Base-by-base conservation (phyloP, 92 coral and sea anemone species). In the Porites rus region DNA sequence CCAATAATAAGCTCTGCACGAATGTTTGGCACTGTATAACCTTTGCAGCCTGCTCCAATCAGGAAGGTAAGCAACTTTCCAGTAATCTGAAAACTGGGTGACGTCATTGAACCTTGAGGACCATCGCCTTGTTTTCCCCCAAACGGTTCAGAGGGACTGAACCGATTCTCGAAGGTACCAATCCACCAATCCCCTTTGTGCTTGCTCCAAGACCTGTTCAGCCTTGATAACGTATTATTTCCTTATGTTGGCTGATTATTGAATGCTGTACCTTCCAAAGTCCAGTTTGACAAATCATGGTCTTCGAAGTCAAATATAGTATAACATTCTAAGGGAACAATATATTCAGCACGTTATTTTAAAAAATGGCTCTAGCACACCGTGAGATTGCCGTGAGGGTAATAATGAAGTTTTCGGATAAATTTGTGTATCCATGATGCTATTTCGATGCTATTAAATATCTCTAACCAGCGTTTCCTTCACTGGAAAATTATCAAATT, bases 1-100 rank as follows among this genome's bases (percentile, higher is more conserved):
- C 65, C 85, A 71, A 79, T 56, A 70, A 68, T 28, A 53, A 90
- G 87, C 71, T 90, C 61, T 0, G 61, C 61, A 14, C 61, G 61
- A 54, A 53, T 28, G 31, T 28, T 28, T 28, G 31, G 31, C 4
- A 4, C 61, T 56, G 46, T 4, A 38, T 11, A 0, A 10, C 1
- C 0, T 10, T 0, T 0, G 16, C 61, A 56, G 16, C 61, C 61
- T 56, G 4, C 61, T 56, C 61, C 61, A 14, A 56, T 56, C 61
- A 56, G 16, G 61, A 56, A 56, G 10, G 11, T 56, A 10, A 56
- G 13, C 1, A 56, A 8, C 11, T 56, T 56, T 56, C 61, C 61
- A 56, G 61, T 14, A 12, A 56, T 56, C 61, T 10, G 13, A 12
- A 56, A 56, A 56, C 61, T 56, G 14, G 61, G 61, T 8, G 61